Conservation (phyloP, 2,113 vertebrate genomes). For the Eonycteris spelaea region DNA sequence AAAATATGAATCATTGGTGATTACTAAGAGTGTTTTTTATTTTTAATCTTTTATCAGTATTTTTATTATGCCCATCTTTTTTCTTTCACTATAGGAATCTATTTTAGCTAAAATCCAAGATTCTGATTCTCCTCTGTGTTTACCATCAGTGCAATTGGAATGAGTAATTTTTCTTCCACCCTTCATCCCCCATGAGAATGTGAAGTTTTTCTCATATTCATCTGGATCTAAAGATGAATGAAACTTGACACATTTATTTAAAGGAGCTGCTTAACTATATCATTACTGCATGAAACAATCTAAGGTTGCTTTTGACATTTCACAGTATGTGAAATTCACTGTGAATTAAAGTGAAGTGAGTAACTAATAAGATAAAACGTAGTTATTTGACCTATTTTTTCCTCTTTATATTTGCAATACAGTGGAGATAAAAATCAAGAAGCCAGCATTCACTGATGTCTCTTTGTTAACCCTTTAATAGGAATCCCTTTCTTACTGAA, state of each 20-base stretch:
- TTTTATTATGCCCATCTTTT: not conserved
- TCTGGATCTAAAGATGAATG: conserved; percentile 63
- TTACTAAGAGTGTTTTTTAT: conserved; percentile 12
- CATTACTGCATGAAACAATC: conserved; percentile 59
- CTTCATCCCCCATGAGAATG: conserved; percentile 15
- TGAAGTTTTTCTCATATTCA: conserved; percentile 64
- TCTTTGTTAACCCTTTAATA: conserved; percentile 14
- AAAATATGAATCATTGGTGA: not conserved
- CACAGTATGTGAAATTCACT: conserved; percentile 51
- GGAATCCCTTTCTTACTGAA: not conserved
- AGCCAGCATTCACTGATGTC: not conserved
- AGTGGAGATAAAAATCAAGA: conserved; percentile 21
- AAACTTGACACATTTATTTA: conserved; percentile 69
- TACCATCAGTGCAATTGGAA: conserved; percentile 45
- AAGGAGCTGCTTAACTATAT: conserved; percentile 63
- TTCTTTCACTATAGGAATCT: not conserved
- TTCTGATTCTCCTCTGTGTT: conserved; percentile 44
- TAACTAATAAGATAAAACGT: conserved; percentile 60
- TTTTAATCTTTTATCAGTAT: not conserved
- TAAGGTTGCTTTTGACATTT: conserved; percentile 57
- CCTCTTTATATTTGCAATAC: conserved; percentile 22
- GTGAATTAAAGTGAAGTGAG: conserved; percentile 64
- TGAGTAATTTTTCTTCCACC: conserved; percentile 58
- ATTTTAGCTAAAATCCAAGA: conserved; percentile 39
- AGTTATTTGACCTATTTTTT: conserved; percentile 54